Base-by-base conservation (phyloP, 2,888 invertebrate genomes). In the Nemurella pictetii region DNA sequence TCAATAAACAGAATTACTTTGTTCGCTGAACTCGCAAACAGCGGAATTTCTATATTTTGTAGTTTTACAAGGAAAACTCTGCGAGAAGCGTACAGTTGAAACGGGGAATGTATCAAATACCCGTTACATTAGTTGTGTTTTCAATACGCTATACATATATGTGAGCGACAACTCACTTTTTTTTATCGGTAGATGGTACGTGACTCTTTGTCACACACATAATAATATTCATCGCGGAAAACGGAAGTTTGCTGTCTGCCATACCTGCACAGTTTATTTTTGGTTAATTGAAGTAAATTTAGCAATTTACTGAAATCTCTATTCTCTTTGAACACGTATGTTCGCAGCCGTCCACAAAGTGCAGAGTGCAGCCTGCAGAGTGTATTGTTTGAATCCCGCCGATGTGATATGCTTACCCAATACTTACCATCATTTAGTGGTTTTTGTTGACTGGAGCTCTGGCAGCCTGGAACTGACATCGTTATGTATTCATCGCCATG, bases 401-500 rank as follows among this genome's bases (percentile, higher is more conserved):
- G n/a, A n/a, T n/a, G n/a, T n/a, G n/a, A n/a, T n/a, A n/a, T n/a
- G n/a, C n/a, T n/a, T n/a, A n/a, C n/a, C n/a, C n/a, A n/a, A n/a
- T n/a, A n/a, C n/a, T n/a, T n/a, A n/a, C n/a, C n/a, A n/a, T n/a
- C n/a, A n/a, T n/a, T n/a, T n/a, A n/a, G n/a, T n/a, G 20, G 15
- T 12, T 55, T 55, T 75, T 75, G 75, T 75, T 28, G 75, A 75
- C 75, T 75, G 7, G 3, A 4, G 12, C 74, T 12, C n/a, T n/a
- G 15, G 75, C 26, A 1, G 55, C 9, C 30, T 36, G n/a, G 12
- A n/a, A n/a, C 35, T 80, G 36, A 7, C 35, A 36, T 80, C 80
- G 0, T 35, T 32, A 7, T 35, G 25, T 80, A 80, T 80, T 80
- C 80, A 80, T 80, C 32, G 32, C 80, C 80, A n/a, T 35, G 35